Evolutionary conservation across 2,888 invertebrate species (phyloP).

Genomic region (Clistopyga incitator): DNA sequence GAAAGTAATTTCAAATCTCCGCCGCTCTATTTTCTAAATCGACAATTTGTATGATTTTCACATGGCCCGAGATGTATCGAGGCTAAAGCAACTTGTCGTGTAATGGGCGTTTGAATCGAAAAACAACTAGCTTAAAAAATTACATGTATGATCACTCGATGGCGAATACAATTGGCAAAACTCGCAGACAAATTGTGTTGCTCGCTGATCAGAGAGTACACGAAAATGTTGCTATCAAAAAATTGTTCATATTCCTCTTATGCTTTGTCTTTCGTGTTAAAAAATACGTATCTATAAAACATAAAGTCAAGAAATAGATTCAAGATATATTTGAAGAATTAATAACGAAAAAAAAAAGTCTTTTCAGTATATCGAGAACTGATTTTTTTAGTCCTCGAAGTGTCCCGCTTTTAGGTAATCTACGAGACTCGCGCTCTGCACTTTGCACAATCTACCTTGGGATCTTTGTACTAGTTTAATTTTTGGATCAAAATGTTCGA

Average conservation of each 20-base stretch:
- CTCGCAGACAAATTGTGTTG: background rate
- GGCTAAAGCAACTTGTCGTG: background rate
- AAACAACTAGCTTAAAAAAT: background rate
- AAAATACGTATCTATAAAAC: conserved; percentile 5
- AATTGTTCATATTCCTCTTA: background rate
- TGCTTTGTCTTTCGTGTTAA: background rate
- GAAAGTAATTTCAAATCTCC: background rate
- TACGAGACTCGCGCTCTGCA: conserved; percentile 71
- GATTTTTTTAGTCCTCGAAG: conserved; percentile 15
- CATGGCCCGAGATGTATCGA: background rate
- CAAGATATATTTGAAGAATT: background rate
- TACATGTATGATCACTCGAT: background rate
- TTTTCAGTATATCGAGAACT: conserved; percentile 14
- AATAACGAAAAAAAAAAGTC: conserved; percentile 1
- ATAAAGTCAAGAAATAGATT: background rate
- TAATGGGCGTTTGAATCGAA: background rate
- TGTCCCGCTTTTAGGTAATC: conserved; percentile 71
- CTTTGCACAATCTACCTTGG: conserved; percentile 69
- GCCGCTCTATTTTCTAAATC: background rate
- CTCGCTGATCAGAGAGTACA: background rate
- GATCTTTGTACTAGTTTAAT: conserved; percentile 63
- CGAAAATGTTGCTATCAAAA: conserved; percentile 4
- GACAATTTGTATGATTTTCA: background rate
- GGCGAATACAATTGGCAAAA: background rate
- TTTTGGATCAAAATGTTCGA: conserved; percentile 75